Base-by-base conservation (phyloP, 2,113 vertebrate genomes). In the Otus sunia region DNA sequence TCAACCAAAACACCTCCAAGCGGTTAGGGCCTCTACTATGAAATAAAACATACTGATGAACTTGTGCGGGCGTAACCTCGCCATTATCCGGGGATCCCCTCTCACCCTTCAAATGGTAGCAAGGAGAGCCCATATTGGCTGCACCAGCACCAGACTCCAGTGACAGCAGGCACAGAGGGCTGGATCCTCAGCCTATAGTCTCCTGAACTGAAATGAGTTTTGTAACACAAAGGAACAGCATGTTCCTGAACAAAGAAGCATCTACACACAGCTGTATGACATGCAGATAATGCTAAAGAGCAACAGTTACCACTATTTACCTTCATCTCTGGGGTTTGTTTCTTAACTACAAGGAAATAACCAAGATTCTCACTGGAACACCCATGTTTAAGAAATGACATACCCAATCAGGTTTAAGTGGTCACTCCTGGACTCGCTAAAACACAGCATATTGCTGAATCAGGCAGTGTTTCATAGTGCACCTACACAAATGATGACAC, bases 331-430 rank as follows among this genome's bases (percentile, higher is more conserved):
- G 29, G 25, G 10, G 34, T 47, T 32, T 71, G 32, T 29, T 64
- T 78, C 94, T 82, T 64, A 92, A n/a, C 25, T 87, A 52, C 22
- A 81, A 62, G 34, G n/a, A 92, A 94, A 79, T 37, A 95, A 88
- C 12, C 47, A 63, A 79, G 60, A 64, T 72, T 56, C 39, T 59
- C 13, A 68, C 3, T 37, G 39, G 91, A 89, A 88, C 21, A 60
- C 9, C 25, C 5, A 13, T 4, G 12, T 45, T 74, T 74, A 59
- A 82, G 49, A 89, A 77, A 34, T 29, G 64, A 72, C 26, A 36
- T 5, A 45, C 6, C 16, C 8, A 1, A 15, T 4, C 2, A 2
- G 16, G 17, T 79, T 52, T 50, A 76, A 76, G 32, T 39, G 26
- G 53, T 66, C 71, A 55, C 36, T 72, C 19, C 39, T 60, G 58